Evolutionary conservation across 1,140 invertebrate genomes (phyloP).

Genomic region (Drosophila tropicalis): DNA sequence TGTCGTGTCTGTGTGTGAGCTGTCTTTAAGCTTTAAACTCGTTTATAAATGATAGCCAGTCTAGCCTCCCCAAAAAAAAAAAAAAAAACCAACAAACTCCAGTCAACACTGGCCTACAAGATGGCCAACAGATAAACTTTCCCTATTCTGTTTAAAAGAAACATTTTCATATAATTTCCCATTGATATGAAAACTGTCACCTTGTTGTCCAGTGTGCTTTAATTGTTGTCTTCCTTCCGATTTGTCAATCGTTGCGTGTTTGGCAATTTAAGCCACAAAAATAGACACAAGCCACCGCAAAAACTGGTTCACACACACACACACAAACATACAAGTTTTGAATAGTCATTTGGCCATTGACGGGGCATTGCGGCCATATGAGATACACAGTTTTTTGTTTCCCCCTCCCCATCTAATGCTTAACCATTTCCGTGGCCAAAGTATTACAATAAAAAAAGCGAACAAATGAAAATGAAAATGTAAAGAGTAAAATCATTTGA

Average conservation of each 20-base stretch:
- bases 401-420: constrained; percentile 19
- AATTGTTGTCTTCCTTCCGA: constrained; percentile 66
- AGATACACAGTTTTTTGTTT: constrained; percentile 7
- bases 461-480: constrained; percentile 27
- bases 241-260: constrained; percentile 47
- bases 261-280: constrained; percentile 36
- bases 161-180: too few relatives aligned
- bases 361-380: constrained; percentile 4
- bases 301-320: constrained; percentile 48
- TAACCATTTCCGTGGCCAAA: constrained; percentile 55
- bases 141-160: too few relatives aligned
- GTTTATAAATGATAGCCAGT: constrained; percentile 28
- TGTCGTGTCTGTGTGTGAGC: neutral
- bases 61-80: neutral
- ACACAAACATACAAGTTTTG: constrained; percentile 38
- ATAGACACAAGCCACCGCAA: constrained; percentile 18
- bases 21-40: constrained; percentile 39
- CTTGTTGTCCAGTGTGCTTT: constrained; percentile 30
- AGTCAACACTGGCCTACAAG: neutral
- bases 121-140: too few relatives aligned
- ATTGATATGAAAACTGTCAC: constrained; percentile 2
- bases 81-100: neutral
- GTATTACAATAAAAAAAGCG: constrained; percentile 23
- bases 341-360: constrained; percentile 40
- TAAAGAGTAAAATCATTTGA: neutral